phyloP scores from a whole-genome alignment of 2,797 vertebrate species.

The Macroramphosus scolopax region DNA sequence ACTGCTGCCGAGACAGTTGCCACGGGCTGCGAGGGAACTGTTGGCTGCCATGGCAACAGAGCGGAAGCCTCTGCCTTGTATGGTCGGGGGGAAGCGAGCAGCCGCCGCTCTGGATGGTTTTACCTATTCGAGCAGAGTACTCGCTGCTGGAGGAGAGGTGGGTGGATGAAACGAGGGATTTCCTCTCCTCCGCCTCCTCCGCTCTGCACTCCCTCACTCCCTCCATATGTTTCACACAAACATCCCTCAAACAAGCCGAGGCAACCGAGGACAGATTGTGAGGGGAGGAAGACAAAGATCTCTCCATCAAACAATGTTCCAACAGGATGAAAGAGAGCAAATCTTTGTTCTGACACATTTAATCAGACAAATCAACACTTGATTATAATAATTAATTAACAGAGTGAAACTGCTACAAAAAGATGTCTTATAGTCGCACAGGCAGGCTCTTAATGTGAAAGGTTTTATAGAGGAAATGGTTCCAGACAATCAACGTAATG shows the following conservation, averaged over 20 bases:
- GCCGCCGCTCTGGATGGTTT: conserved; percentile 26
- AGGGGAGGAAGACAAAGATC: conserved; percentile 22
- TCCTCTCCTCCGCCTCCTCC: conserved; percentile 51
- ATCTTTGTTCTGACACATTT: too few relatives aligned
- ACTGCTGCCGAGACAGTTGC: conserved; percentile 59
- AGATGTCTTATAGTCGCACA: too few relatives aligned
- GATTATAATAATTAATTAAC: too few relatives aligned
- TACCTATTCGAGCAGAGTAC: conserved; percentile 43
- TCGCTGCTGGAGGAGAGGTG: conserved; percentile 53
- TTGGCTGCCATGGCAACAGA: conserved; percentile 64
- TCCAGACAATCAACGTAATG: too few relatives aligned
- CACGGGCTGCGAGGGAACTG: conserved; percentile 52
- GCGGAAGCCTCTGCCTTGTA: conserved; percentile 62
- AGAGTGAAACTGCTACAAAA: too few relatives aligned
- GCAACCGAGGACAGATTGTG: conserved; percentile 20
- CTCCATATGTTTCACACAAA: conserved; percentile 53
- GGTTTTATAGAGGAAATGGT: too few relatives aligned
- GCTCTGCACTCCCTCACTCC: conserved; percentile 23
- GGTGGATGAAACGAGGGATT: conserved; percentile 72
- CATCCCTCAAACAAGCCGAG: conserved; percentile 41
- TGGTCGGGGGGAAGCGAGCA: conserved; percentile 60
- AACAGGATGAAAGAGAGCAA: too few relatives aligned
- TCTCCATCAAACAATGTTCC: neutral
- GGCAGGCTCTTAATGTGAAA: too few relatives aligned
- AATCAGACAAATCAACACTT: too few relatives aligned